phyloP scores from a whole-genome alignment of 2,113 vertebrate species.

The Acanthochromis polyacanthus region DNA sequence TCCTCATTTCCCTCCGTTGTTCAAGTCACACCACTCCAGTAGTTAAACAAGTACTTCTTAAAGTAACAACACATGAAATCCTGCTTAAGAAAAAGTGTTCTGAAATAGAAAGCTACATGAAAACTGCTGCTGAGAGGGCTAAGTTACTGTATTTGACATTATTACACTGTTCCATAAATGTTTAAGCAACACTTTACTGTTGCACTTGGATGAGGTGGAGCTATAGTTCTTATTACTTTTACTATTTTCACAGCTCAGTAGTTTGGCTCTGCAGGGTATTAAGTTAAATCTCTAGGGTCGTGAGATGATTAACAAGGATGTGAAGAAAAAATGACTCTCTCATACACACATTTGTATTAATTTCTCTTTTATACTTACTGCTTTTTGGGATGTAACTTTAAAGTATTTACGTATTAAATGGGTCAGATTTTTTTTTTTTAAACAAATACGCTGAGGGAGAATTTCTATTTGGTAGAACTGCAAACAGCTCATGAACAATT shows the following conservation, averaged over 20 bases:
- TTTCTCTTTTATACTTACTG: too few relatives aligned
- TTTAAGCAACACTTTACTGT: neutral
- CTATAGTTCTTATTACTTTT: neutral
- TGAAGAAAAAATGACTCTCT: neutral
- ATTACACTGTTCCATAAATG: neutral
- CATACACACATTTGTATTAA: too few relatives aligned
- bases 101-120: neutral
- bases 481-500: conserved; percentile 17
- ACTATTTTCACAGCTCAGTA: neutral
- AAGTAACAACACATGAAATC: neutral
- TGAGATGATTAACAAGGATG: neutral
- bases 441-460: neutral
- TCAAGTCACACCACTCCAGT: neutral
- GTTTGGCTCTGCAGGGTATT: neutral
- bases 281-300: neutral
- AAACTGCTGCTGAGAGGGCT: neutral
- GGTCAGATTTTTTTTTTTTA: fast-evolving
- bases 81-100: neutral
- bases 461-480: neutral
- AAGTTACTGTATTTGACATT: neutral
- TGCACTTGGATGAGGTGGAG: too few relatives aligned
- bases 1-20: neutral
- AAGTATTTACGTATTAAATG: neutral
- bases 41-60: neutral
- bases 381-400: neutral